A percentile compares a stretch with the other conserved stretches of the same genome.
Conservation (phyloP, 2,888 invertebrate species). For the Drosophila colorata region DNA sequence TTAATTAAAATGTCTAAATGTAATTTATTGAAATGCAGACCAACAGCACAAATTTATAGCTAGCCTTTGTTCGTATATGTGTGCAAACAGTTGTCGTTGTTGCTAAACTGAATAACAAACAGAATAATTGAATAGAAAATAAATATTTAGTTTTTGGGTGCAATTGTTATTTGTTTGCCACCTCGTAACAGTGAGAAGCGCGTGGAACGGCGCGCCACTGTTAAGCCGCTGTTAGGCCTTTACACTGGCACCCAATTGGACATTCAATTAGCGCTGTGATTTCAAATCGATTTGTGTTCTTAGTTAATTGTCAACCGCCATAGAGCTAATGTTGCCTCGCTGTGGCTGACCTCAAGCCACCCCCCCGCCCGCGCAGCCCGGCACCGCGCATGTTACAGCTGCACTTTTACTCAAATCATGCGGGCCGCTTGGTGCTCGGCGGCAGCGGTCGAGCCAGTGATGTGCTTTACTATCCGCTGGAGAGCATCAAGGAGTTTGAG, state of each 20-base stretch:
- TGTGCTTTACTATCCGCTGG: slow-evolving; percentile 89
- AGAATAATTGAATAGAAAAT: slow-evolving; percentile 10
- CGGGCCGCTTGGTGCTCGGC: slow-evolving; percentile 88
- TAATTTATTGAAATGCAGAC: slow-evolving; percentile 51
- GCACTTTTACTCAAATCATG: slow-evolving; percentile 93
- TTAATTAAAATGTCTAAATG: slow-evolving; percentile 73
- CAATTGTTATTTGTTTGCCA: slow-evolving; percentile 19
- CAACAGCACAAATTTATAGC: slow-evolving; percentile 28
- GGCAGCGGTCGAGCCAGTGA: slow-evolving; percentile 76
- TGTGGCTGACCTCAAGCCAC: slow-evolving; percentile 41
- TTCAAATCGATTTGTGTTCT: slow-evolving; percentile 31
- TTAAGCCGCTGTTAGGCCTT: slow-evolving; percentile 32
- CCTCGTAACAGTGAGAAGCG: slow-evolving; percentile 45
- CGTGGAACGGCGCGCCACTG: slow-evolving; percentile 43
- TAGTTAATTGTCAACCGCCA: slow-evolving; percentile 52
- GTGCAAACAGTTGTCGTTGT: slow-evolving; percentile 21
- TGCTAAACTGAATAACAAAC: slow-evolving; percentile 33
- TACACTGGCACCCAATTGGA: slow-evolving; percentile 24
- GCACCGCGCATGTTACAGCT: slow-evolving; percentile 90
- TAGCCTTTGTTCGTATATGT: neutral
- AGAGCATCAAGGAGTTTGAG: slow-evolving; percentile 95
- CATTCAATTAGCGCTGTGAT: slow-evolving; percentile 41
- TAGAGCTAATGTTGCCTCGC: slow-evolving; percentile 36
- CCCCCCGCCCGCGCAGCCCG: slow-evolving; percentile 20
- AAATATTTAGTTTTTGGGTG: slow-evolving; percentile 30